phyloP scores from a whole-genome alignment of 2,113 vertebrate species.

The Pleuronectes platessa region DNA sequence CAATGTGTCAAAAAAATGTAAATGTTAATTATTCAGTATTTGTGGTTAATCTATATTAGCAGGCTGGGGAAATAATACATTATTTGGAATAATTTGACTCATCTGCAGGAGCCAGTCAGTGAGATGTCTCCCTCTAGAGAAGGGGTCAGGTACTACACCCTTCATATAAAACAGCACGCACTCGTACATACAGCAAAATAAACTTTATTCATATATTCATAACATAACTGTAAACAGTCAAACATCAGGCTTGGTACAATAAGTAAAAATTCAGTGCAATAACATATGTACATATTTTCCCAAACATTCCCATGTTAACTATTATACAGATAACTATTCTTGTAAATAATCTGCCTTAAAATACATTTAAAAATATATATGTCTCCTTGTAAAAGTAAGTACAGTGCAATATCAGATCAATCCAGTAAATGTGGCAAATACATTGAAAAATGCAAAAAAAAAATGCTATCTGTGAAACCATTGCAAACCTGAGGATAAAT shows the following conservation, averaged over 20 bases:
- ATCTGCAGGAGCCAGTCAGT: not conserved
- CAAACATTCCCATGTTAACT: not conserved
- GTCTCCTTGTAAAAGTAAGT: not conserved
- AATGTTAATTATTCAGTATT: not conserved
- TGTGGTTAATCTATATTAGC: not conserved
- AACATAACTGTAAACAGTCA: not conserved
- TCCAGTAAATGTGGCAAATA: not conserved
- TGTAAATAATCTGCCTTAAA: not conserved
- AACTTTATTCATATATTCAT: conserved; percentile 59
- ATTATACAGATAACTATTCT: not conserved
- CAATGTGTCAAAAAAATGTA: not conserved
- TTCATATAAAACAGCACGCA: not conserved
- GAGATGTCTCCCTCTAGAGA: conserved; percentile 60
- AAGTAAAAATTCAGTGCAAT: not conserved
- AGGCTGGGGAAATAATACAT: not conserved
- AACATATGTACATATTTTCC: not conserved
- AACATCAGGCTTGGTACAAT: not conserved
- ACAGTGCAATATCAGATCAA: conserved; percentile 5
- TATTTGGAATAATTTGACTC: not conserved
- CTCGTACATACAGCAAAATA: conserved; percentile 43
- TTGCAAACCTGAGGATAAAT: not conserved
- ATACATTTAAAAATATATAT: conserved; percentile 14
- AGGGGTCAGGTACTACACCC: conserved; percentile 17
- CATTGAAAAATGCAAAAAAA: not conserved
- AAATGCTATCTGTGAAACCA: not conserved